Conservation (phyloP, 2,888 invertebrate genomes). For the Biston stratarius region DNA sequence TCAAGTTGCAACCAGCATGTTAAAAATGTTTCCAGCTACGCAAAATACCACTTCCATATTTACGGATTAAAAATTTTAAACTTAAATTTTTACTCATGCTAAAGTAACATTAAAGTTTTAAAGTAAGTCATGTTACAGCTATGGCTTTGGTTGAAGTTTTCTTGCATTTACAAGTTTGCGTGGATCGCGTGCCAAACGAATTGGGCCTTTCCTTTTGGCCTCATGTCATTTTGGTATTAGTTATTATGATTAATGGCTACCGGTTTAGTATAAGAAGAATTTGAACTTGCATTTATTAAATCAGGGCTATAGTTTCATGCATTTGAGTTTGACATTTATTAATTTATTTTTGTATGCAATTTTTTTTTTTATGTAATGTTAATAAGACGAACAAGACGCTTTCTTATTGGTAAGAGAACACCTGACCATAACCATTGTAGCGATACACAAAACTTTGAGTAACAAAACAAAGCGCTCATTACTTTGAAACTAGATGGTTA, state of each 20-base stretch:
- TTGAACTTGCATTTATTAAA: slow-evolving; percentile 28
- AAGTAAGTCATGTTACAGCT: slow-evolving; percentile 7
- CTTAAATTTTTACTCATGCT: slow-evolving; percentile 65
- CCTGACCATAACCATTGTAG: too few relatives aligned
- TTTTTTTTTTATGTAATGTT: too few relatives aligned
- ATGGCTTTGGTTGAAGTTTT: slow-evolving; percentile 43
- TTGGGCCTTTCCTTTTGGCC: slow-evolving; percentile 35
- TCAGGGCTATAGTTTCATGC: neutral
- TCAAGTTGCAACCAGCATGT: too few relatives aligned
- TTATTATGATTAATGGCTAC: slow-evolving; percentile 40
- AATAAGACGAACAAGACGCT: too few relatives aligned
- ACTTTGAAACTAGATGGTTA: too few relatives aligned
- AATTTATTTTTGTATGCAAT: too few relatives aligned
- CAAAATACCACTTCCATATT: slow-evolving; percentile 52
- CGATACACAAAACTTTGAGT: too few relatives aligned
- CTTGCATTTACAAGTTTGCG: slow-evolving; percentile 56
- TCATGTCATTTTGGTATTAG: slow-evolving; percentile 42
- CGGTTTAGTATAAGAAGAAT: slow-evolving; percentile 18
- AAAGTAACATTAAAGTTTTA: slow-evolving; percentile 65
- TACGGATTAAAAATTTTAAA: slow-evolving; percentile 60
- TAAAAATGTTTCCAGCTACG: slow-evolving; percentile 46
- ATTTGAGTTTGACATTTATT: neutral
- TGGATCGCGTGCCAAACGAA: slow-evolving; percentile 56
- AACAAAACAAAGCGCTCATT: too few relatives aligned
- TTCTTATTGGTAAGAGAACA: too few relatives aligned